These are phyloP conservation scores for Polymixis flavicincta DNA, from an alignment of 2,888 invertebrate genomes.

Conservation along the genomic window DNA sequence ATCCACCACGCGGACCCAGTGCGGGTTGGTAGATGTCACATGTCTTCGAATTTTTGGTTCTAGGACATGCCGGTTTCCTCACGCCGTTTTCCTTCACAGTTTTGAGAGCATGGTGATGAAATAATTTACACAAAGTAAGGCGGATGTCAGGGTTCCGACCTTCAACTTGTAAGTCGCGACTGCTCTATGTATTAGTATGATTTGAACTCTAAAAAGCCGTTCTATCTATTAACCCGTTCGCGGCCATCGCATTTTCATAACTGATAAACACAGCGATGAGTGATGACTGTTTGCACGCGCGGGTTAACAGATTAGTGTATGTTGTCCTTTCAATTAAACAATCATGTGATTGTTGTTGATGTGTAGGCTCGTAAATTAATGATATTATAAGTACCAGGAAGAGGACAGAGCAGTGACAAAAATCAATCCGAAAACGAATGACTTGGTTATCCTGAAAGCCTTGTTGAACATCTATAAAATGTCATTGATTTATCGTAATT, in stretches of 20 bases:
- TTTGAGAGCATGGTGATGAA: too few relatives aligned
- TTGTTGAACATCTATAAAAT: background rate
- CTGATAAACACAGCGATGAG: slow-evolving; percentile 37
- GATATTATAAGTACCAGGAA: background rate
- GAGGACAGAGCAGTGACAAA: background rate
- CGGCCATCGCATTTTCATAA: slow-evolving; percentile 10
- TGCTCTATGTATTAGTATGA: too few relatives aligned
- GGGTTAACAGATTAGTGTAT: slow-evolving; percentile 32
- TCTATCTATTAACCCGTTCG: slow-evolving; percentile 6
- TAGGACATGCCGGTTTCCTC: too few relatives aligned
- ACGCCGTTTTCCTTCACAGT: too few relatives aligned
- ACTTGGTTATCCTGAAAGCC: background rate
- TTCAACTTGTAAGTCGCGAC: too few relatives aligned
- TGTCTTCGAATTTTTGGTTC: too few relatives aligned
- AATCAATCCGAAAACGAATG: background rate
- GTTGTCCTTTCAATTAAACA: slow-evolving; percentile 38
- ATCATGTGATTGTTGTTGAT: slow-evolving; percentile 31
- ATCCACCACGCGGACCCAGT: too few relatives aligned
- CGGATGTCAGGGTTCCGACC: too few relatives aligned
- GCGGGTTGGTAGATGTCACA: too few relatives aligned
- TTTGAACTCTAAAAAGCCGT: background rate
- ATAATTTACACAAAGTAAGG: too few relatives aligned
- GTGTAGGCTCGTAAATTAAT: slow-evolving; percentile 32
- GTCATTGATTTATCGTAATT: too few relatives aligned
- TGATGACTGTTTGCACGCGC: slow-evolving; percentile 49